Evolutionary conservation across 92 coral and sea anemone genomes (phyloP), one percentile per base, ranked within the genome.

Genomic region (Siderastrea siderea): DNA sequence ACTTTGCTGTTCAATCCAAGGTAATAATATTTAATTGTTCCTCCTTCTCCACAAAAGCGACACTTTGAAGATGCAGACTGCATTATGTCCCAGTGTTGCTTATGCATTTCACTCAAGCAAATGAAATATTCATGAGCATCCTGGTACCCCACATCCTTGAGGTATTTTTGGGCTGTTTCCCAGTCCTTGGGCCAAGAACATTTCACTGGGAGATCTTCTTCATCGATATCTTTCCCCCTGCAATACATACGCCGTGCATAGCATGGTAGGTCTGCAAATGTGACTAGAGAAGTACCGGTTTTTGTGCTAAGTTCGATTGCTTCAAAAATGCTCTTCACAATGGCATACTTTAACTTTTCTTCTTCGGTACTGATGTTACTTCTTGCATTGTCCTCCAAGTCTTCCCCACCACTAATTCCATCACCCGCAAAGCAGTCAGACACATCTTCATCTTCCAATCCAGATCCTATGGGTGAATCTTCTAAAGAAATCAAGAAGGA

Each of bases 21-120:
- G 58, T 91, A 93, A 69, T 91, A 93, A 74, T 91, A 93, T 55
- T 86, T 75, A 16, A 87, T 81, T 15, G 81, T 65, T 79, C 96
- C 94, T 68, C 43, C 84, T 47, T 78, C 67, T 66, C 88, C 86
- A 81, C 94, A 87, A 62, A 80, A 89, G n/a, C 93, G 75, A 69
- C 94, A 91, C 60, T 50, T 86, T 74, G 85, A 84, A 70, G 47
- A 53, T 73, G 85, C 85, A 86, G 71, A 68, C 71, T 91, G 71
- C 96, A 94, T 88, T 7, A 90, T 90, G 88, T 94, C 94, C 92
- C 92, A 91, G 84, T 93, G 93, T 4, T 79, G 71, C 65, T 85
- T 85, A 86, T 92, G 93, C 7, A 77, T 59, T 38, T 64, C 88
- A 84, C 66, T 86, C 79, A 92, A 80, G 67, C 95, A 92, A 73